A percentile compares a stretch with the other conserved stretches of the same genome.
These are phyloP conservation scores for Drosophila kanapiae DNA, from an alignment of 1,140 invertebrate genomes.

Conservation along the genomic window DNA sequence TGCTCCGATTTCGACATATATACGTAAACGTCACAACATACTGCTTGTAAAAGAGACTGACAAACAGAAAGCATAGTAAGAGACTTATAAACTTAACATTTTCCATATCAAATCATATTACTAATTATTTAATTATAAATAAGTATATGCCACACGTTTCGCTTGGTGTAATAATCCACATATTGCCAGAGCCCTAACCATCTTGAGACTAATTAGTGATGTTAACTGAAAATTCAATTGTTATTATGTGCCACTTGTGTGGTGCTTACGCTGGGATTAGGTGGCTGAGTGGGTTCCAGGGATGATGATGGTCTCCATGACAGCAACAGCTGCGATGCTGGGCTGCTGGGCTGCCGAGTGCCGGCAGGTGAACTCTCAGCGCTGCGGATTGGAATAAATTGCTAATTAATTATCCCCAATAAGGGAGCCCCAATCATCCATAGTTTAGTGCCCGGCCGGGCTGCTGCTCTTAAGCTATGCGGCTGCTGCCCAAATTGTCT, in stretches of 20 bases:
- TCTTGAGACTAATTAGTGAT: slow-evolving; percentile 41
- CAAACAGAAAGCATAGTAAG: too few species aligned
- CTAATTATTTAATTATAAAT: too few species aligned
- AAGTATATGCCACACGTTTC: background rate
- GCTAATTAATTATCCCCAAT: slow-evolving; percentile 43
- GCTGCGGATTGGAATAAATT: slow-evolving; percentile 15
- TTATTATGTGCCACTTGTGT: slow-evolving; percentile 25
- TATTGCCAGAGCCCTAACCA: background rate
- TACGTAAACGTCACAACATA: too few species aligned
- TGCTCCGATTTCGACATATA: too few species aligned
- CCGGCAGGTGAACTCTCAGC: background rate
- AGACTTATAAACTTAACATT: background rate
- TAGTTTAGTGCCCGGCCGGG: background rate
- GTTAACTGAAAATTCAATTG: slow-evolving; percentile 44
- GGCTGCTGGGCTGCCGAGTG: background rate
- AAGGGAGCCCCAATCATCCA: slow-evolving; percentile 11
- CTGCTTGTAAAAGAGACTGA: too few species aligned
- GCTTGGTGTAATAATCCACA: slow-evolving; percentile 6
- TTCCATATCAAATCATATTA: background rate
- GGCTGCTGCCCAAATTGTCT: background rate
- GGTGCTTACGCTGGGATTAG: slow-evolving; percentile 16
- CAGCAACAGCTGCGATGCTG: background rate
- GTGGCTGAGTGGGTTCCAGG: slow-evolving; percentile 1
- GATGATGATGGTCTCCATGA: slow-evolving; percentile 5
- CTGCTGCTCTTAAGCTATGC: background rate